phyloP scores from a whole-genome alignment of 2,797 vertebrate species.

The Brachymystax lenok region DNA sequence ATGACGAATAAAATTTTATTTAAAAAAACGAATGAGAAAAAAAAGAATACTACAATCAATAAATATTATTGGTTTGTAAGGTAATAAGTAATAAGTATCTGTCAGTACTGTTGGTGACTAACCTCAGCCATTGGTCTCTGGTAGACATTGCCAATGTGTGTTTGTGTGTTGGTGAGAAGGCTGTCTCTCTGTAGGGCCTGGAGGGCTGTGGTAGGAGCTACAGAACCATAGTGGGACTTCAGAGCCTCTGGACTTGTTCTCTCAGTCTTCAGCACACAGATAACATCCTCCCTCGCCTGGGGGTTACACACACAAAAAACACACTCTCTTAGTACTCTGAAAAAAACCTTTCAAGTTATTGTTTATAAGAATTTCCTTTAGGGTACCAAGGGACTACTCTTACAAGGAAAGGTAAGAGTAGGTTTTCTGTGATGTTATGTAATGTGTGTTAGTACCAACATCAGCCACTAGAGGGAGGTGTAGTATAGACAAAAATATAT shows the following conservation, averaged over 20 bases:
- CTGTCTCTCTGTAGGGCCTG: constrained; percentile 89
- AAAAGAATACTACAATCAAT: neutral
- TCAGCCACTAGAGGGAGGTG: constrained; percentile 64
- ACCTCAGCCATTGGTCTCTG: constrained; percentile 95
- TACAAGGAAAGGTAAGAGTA: neutral
- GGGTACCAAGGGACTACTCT: neutral
- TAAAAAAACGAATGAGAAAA: neutral
- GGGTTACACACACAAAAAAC: constrained; percentile 5
- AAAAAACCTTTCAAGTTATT: neutral
- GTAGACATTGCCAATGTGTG: constrained; percentile 81
- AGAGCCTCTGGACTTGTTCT: constrained; percentile 77
- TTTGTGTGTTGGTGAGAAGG: constrained; percentile 78
- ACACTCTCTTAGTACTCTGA: neutral
- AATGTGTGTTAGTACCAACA: constrained; percentile 28
- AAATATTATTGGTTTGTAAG: neutral
- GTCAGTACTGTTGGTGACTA: constrained; percentile 14
- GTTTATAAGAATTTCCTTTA: neutral
- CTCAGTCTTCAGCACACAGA: constrained; percentile 88
- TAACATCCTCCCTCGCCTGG: constrained; percentile 95
- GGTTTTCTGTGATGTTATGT: neutral
- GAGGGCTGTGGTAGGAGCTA: constrained; percentile 82
- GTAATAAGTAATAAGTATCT: neutral
- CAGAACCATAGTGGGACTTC: constrained; percentile 87
- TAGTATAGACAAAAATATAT: constrained; percentile 35
- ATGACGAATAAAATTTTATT: too few species aligned